phyloP scores from a whole-genome alignment of 2,113 vertebrate species.

The Nesogale talazaci region DNA sequence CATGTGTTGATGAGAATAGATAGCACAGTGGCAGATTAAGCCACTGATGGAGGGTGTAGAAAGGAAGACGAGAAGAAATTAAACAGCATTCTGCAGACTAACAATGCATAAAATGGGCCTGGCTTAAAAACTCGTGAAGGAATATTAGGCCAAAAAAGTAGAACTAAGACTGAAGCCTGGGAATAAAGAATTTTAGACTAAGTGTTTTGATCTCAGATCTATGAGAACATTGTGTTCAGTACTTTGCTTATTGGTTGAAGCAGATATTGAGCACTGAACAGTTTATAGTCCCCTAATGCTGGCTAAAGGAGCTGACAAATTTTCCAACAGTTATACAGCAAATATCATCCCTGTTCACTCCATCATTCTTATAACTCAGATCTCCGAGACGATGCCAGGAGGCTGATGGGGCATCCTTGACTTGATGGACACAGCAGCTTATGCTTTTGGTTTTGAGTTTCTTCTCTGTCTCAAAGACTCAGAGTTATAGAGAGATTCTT shows the following conservation, averaged over 20 bases:
- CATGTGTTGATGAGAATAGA: neutral
- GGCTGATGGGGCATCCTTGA: no score
- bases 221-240: neutral
- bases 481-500: neutral
- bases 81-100: neutral
- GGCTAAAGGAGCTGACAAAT: neutral
- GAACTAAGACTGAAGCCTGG: neutral
- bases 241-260: neutral
- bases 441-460: neutral
- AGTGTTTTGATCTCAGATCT: neutral
- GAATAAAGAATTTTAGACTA: neutral
- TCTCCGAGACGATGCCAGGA: neutral
- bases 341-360: neutral
- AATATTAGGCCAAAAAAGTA: neutral
- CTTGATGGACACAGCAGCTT: neutral
- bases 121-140: neutral
- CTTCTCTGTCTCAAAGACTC: conserved; percentile 1
- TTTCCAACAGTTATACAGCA: neutral
- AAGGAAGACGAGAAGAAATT: neutral
- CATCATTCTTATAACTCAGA: neutral
- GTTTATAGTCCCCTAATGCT: neutral
- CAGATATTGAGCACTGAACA: neutral
- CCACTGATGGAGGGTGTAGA: neutral
- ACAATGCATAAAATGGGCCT: neutral
- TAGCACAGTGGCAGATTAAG: neutral